Conservation (phyloP, 2,797 vertebrate genomes). For the Enteromius trimaculatus region DNA sequence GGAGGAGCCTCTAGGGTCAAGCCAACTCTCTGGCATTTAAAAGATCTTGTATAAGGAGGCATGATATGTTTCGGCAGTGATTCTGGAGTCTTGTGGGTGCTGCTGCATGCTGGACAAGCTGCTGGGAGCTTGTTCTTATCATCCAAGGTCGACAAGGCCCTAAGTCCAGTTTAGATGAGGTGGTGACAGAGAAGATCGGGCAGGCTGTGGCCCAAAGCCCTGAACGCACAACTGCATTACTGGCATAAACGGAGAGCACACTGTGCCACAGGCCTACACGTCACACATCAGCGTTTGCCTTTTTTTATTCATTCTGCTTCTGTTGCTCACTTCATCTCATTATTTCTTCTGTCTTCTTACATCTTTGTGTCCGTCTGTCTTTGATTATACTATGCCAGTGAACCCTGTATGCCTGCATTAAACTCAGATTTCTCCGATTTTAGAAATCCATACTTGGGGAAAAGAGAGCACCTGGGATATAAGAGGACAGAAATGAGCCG, state of each 20-base stretch:
- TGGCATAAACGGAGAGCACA: conserved; percentile 10
- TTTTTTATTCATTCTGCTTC: not conserved
- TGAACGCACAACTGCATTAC: not conserved
- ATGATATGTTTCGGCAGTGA: not conserved
- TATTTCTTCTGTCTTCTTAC: not conserved
- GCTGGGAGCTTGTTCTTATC: conserved; percentile 9
- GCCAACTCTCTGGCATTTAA: not conserved
- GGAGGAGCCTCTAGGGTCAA: not conserved
- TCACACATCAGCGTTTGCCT: not conserved
- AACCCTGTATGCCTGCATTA: not conserved
- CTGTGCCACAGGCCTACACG: not conserved
- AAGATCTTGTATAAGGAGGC: not conserved
- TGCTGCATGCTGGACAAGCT: not conserved
- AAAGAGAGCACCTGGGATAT: not conserved
- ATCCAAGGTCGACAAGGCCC: conserved; percentile 35
- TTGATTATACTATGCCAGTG: not conserved
- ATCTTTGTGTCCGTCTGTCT: not conserved
- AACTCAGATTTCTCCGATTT: not conserved
- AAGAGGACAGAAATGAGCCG: not conserved
- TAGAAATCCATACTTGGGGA: not conserved
- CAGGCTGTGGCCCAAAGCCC: conserved; percentile 22
- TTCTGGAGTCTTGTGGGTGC: not conserved
- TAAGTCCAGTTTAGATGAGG: conserved; percentile 15
- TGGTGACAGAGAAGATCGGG: conserved; percentile 24
- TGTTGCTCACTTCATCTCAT: not conserved